Evolutionary conservation across 2,113 vertebrate species (phyloP).

Genomic region (Anseranas semipalmata): DNA sequence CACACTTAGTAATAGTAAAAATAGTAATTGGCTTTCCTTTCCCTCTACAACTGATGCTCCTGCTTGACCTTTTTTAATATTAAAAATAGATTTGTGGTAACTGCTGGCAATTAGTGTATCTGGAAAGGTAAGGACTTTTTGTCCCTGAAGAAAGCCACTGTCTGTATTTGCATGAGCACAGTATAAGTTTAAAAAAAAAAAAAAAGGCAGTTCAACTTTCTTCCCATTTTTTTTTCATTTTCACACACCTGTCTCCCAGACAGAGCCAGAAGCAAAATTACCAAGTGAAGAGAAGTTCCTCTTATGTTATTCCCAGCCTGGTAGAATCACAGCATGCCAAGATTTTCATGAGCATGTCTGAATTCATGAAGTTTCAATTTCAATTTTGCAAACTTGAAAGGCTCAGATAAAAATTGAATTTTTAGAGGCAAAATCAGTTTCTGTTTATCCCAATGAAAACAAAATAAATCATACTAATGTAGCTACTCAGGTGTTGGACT

Average conservation of each 20-base stretch:
- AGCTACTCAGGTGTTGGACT: neutral
- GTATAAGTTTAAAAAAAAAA: neutral
- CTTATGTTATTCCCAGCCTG: neutral
- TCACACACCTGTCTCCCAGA: neutral
- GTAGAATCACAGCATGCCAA: neutral
- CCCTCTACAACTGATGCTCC: neutral
- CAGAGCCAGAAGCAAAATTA: neutral
- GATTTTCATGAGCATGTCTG: neutral
- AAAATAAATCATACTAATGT: neutral
- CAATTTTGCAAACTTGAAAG: neutral
- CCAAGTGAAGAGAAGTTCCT: neutral
- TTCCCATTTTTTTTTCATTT: neutral
- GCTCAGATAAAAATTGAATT: conserved; percentile 11
- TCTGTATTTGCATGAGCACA: neutral
- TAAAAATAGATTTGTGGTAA: neutral
- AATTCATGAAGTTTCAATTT: neutral
- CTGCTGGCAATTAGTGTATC: neutral
- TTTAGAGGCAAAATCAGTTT: neutral
- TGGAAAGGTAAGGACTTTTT: neutral
- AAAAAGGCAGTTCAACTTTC: neutral
- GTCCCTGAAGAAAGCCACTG: neutral
- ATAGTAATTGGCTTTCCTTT: conserved; percentile 2
- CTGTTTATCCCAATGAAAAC: neutral
- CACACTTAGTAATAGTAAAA: neutral
- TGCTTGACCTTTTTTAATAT: neutral